Conservation (phyloP, 30 jellyfish, hydroid and myxozoan species). For the Mastigias papua region DNA sequence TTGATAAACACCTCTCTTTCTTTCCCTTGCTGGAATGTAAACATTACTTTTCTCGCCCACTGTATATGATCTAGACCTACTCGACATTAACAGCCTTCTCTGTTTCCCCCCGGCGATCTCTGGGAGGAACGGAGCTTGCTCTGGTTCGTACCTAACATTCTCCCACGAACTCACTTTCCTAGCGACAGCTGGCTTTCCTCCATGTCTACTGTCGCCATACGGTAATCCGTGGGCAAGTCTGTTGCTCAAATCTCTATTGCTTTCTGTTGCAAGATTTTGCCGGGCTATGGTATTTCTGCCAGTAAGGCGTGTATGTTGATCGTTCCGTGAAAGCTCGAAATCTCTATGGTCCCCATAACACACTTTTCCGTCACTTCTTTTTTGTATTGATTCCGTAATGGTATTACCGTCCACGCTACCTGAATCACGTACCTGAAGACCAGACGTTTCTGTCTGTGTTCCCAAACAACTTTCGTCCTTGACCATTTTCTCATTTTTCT, state of each 20-base stretch:
- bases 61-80: slow-evolving; percentile 30
- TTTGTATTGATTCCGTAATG: too few species aligned
- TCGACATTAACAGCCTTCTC: neutral
- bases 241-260: neutral
- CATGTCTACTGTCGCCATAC: neutral
- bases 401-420: too few species aligned
- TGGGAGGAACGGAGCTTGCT: slow-evolving; percentile 7
- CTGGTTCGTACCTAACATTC: neutral
- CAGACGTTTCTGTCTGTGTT: neutral
- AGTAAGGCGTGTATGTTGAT: too few species aligned
- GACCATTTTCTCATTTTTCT: neutral
- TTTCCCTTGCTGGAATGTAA: neutral
- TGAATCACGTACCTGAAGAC: too few species aligned
- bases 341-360: too few species aligned
- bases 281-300: too few species aligned
- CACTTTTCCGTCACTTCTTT: too few species aligned
- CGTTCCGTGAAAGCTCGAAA: too few species aligned
- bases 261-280: too few species aligned
- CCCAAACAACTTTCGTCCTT: neutral
- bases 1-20: neutral
- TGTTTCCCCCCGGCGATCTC: neutral
- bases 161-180: slow-evolving; percentile 12
- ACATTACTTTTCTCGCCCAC: slow-evolving; percentile 11
- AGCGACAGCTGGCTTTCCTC: neutral
- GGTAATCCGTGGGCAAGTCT: neutral